Base-by-base conservation (phyloP, 1,140 invertebrate species). In the Drosophila melanogaster region DNA sequence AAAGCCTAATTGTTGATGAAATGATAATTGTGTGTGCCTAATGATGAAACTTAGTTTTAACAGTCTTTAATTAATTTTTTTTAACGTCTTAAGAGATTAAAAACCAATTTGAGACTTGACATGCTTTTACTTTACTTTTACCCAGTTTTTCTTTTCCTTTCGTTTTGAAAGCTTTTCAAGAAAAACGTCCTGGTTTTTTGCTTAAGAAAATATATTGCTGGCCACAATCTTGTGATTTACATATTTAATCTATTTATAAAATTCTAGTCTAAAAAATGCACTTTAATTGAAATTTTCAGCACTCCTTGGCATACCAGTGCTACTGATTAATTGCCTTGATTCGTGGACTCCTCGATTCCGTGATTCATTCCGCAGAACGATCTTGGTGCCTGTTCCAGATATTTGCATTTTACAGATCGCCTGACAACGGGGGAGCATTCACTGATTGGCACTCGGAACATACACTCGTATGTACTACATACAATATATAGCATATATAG, bases 371-470 rank as follows among this genome's bases (percentile, higher is more conserved):
- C 40, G 30, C 30, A 30, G 30, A 30, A 30, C 30, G 46, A 6
- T 15, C 47, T 17, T 1, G 17, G 6, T 50, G 12, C 33, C 40
- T 26, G 40, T 12, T 35, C 47, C 47, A 58, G 41, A 49, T 44
- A 59, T 72, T 50, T 61, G 56, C 67, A 60, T 73, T 66, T 70
- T 33, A 33, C 40, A 19, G 50, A 79, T 77, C 67, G 77, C 37
- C 74, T 51, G 74, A 67, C 74, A 66, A 73, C 71, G 75, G 70
- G 62, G 62, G 24, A n/a, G 58, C 58, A 22, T 30, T 75, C 41
- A 44, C 30, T 59, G 51, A 62, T 38, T 15, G 61, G 53, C 11
- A 24, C 38, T 41, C 24, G 24, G 24, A 15, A 38, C 38, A 38
- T 17, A 56, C 17, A 24, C 12, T 30, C 41, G 22, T 24, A 33